Evolutionary conservation across 2,113 vertebrate species (phyloP), one percentile per base, ranked within the genome.

Genomic region (Prionailurus bengalensis): DNA sequence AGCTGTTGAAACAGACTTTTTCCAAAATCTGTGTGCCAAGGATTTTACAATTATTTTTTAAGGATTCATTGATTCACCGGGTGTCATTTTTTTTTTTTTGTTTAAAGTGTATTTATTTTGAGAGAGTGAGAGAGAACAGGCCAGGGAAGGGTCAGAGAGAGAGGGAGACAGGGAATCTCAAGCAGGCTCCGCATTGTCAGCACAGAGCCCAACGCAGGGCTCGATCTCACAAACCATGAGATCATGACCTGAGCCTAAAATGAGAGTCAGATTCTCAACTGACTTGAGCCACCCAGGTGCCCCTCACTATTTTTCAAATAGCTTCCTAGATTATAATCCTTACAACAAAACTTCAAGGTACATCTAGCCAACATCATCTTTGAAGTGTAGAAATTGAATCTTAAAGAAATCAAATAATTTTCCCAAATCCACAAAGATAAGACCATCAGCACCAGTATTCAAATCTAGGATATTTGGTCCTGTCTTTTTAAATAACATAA

Each of bases 381-480:
- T 86, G 17, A 94, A 48, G 71, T 63, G 42, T 66, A 7, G 5
- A 94, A 89, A 51, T 3, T 65, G 42, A 94, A 12, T 1, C 14
- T 92, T 73, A 89, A 66, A 78, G 25, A 45, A 91, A 31, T 55
- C 10, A 91, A 97, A 61, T 78, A 63, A 78, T 86, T 91, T 68
- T 73, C 73, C 25, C 21, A 81, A 89, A 91, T 61, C 1, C 27
- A n/a, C 53, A 94, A 80, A 80, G 39, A 70, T 29, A 83, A 86
- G 94, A 19, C 10, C 14, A 63, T 63, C 12, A 7, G 4, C 23
- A 80, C 27, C 19, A 82, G 14, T 14, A 82, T 74, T 93, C 53
- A 82, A 94, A 61, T 39, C 21, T 12, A 65, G 11, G 27, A 45
- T 33, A 68, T 53, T 55, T 65, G 81, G 7, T 36, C 13, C 27